phyloP scores from a whole-genome alignment of 2,797 vertebrate genomes.

The Tinamus major region DNA sequence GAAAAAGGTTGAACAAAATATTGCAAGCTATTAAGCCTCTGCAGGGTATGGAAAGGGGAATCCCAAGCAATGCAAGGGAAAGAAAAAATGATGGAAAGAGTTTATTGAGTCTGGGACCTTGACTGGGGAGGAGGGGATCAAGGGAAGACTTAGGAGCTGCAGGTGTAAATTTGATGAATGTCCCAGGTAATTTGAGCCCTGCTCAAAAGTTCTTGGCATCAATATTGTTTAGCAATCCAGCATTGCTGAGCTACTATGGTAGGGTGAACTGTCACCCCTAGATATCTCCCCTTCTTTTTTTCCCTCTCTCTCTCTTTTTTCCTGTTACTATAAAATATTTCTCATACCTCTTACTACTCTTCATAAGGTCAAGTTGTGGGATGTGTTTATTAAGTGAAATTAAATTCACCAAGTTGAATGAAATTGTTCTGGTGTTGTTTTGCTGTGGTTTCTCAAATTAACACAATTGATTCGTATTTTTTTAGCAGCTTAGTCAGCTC shows the following conservation, averaged over 20 bases:
- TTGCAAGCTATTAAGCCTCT: not conserved
- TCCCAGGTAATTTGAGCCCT: not conserved
- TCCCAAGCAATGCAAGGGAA: rapidly evolving
- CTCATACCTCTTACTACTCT: not conserved
- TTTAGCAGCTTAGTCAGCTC: not conserved
- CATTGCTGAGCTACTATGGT: not conserved
- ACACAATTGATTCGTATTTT: not conserved
- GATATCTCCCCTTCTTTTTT: not conserved
- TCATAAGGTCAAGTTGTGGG: not conserved
- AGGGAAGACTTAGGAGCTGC: not conserved
- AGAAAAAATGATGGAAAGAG: not conserved
- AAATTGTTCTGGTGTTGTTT: not conserved
- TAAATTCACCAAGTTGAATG: not conserved
- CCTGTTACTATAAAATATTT: not conserved
- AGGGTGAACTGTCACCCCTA: not conserved
- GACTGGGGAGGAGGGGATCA: not conserved
- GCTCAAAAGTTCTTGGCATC: not conserved
- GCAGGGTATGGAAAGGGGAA: not conserved
- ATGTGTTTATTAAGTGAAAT: not conserved
- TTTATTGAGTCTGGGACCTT: not conserved
- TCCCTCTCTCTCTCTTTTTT: not conserved
- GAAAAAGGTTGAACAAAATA: not conserved
- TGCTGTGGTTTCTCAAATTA: not conserved
- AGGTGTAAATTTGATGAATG: not conserved
- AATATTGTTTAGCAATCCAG: not conserved